Evolutionary conservation across 2,888 invertebrate species (phyloP).

Genomic region (Scotopteryx bipunctaria): DNA sequence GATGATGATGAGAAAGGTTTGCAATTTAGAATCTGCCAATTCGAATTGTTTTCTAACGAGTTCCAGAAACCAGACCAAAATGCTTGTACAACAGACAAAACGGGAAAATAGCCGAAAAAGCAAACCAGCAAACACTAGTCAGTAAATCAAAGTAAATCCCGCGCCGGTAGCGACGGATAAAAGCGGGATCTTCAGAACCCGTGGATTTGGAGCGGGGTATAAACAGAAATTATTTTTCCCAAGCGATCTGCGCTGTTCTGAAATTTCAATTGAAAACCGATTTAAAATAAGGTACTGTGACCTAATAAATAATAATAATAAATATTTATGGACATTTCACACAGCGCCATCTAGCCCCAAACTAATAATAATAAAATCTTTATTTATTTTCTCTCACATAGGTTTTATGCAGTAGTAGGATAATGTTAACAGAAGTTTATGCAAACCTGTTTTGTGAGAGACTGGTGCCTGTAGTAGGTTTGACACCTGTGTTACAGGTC

Average conservation of each 20-base stretch:
- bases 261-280: slow-evolving; percentile 20
- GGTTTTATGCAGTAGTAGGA: too few species aligned
- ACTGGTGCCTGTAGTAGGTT: too few species aligned
- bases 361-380: too few species aligned
- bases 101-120: slow-evolving; percentile 24
- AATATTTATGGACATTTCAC: too few species aligned
- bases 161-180: slow-evolving; percentile 50
- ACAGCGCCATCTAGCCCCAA: too few species aligned
- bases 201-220: slow-evolving; percentile 48
- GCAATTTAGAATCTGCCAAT: not conserved
- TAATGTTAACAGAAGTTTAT: too few species aligned
- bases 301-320: too few species aligned
- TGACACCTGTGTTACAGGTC: too few species aligned
- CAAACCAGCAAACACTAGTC: slow-evolving; percentile 42
- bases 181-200: slow-evolving; percentile 44
- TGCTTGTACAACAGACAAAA: not conserved
- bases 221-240: slow-evolving; percentile 50
- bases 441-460: too few species aligned
- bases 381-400: too few species aligned
- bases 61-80: not conserved
- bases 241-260: slow-evolving; percentile 11
- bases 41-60: not conserved
- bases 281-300: slow-evolving; percentile 7
- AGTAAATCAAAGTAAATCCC: slow-evolving; percentile 60
- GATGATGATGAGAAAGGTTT: not conserved